phyloP scores from a whole-genome alignment of 1,140 invertebrate genomes.

The Myzus persicae region DNA sequence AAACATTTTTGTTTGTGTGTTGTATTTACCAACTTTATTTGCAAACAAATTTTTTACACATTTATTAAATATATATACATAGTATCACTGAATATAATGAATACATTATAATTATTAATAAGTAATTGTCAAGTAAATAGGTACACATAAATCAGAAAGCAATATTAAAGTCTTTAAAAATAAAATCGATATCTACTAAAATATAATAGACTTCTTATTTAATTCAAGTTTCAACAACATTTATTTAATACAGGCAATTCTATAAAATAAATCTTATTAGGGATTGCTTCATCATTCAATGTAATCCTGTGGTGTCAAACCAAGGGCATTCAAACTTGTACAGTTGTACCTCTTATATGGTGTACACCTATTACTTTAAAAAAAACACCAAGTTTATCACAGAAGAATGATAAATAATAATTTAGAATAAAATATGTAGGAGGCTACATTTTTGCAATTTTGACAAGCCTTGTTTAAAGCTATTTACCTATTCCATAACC shows the following conservation, averaged over 20 bases:
- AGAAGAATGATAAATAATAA: conserved; percentile 13
- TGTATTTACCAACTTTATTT: not conserved
- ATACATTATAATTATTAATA: not conserved
- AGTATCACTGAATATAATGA: conserved; percentile 3
- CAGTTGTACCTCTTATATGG: conserved; percentile 33
- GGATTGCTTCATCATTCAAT: conserved; percentile 24
- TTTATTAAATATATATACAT: not conserved
- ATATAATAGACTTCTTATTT: conserved; percentile 27
- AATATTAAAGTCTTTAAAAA: not conserved
- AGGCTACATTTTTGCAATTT: not conserved
- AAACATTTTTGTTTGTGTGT: not conserved
- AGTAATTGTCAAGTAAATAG: conserved; percentile 12
- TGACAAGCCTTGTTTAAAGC: not conserved
- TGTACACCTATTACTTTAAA: conserved; percentile 19
- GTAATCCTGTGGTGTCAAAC: conserved; percentile 6
- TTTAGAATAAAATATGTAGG: not conserved
- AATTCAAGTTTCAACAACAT: conserved; percentile 7
- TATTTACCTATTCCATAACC: conserved; percentile 23
- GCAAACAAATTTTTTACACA: not conserved
- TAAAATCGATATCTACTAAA: not conserved
- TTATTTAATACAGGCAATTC: not conserved
- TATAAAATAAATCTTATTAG: conserved; percentile 20
- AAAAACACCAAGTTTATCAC: conserved; percentile 19
- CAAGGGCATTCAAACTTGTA: conserved; percentile 31
- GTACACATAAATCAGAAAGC: not conserved